Evolutionary conservation across 2,888 invertebrate genomes (phyloP), one percentile per base, ranked within the genome.

Genomic region (Eristalis intricaria): DNA sequence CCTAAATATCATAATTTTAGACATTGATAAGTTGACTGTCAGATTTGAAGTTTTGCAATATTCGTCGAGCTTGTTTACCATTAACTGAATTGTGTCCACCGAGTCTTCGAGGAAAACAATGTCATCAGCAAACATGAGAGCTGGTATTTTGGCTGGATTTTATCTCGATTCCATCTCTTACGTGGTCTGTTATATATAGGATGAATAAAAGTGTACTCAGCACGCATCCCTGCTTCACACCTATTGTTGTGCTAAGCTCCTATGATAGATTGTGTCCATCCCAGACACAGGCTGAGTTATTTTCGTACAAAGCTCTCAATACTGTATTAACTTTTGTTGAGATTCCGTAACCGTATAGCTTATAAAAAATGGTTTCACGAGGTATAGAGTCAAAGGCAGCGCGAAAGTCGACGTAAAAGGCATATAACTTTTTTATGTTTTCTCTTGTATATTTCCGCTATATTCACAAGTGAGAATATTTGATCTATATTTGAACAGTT

Each of bases 31-130:
- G 74, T 64, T 74, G 38, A 35, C 50, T 23, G 40, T n/a, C 15
- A 73, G 63, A 29, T 73, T 32, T 38, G 60, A 71, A 60, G 61
- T 35, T 4, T 61, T 71, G 7, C 35, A 70, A 38, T 70, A 60
- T 4, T 60, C 60, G 35, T 71, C 29, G 8, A 61, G 61, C 8
- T 13, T 50, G 32, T 63, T 63, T 7, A 63, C 64, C 26, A 26
- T 26, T 26, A 26, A 50, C 40, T 74, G 32, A 65, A 40, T 23
- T 58, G 58, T 26, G 60, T 58, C 40, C 4, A 43, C n/a, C 13
- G 26, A 15, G 10, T 26, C n/a, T 2, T 13, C 29, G 15, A 26
- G 29, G 22, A 71, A 71, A 26, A 69, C 69, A 63, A 71, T 61
- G 61, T 63, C 61, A 22, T 58, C 58, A 22, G 58, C 11, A 58